Evolutionary conservation across 1,140 invertebrate genomes (phyloP).

Genomic region (Drosophila bocki): DNA sequence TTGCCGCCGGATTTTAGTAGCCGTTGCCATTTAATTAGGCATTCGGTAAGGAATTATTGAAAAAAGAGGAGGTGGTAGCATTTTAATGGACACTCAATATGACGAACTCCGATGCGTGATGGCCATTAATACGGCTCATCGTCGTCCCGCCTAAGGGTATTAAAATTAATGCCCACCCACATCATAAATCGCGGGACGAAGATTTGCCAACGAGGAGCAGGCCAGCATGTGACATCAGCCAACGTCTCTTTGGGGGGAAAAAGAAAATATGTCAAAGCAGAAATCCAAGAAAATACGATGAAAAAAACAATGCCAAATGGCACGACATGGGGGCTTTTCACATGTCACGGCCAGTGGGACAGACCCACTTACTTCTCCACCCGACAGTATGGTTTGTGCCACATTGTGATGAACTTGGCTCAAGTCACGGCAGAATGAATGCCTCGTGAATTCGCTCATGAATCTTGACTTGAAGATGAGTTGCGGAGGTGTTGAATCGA

Average conservation of each 20-base stretch:
- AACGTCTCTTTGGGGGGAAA: neutral
- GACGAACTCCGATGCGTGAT: conserved; percentile 12
- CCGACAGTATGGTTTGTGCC: conserved; percentile 17
- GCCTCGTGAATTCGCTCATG: conserved; percentile 49
- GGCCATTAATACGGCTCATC: conserved; percentile 26
- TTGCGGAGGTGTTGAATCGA: conserved; percentile 54
- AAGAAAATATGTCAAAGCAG: conserved; percentile 61
- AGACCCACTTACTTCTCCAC: conserved; percentile 20
- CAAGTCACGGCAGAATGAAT: conserved; percentile 64
- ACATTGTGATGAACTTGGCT: conserved; percentile 47
- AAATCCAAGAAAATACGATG: conserved; percentile 38
- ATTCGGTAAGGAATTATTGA: conserved; percentile 14
- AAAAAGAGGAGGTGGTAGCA: conserved; percentile 22
- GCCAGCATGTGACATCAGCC: conserved; percentile 31
- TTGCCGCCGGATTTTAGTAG: conserved; percentile 46
- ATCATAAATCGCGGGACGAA: conserved; percentile 15
- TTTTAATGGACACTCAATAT: conserved; percentile 67
- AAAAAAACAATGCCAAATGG: conserved; percentile 59
- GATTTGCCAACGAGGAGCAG: conserved; percentile 15
- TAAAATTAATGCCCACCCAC: conserved; percentile 63
- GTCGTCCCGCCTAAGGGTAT: conserved; percentile 52
- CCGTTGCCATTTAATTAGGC: conserved; percentile 70
- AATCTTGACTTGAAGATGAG: conserved; percentile 44
- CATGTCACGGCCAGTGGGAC: conserved; percentile 38
- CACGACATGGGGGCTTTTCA: conserved; percentile 35